Evolutionary conservation across 2,797 vertebrate species (phyloP).

Genomic region (Sebastes variabilis): DNA sequence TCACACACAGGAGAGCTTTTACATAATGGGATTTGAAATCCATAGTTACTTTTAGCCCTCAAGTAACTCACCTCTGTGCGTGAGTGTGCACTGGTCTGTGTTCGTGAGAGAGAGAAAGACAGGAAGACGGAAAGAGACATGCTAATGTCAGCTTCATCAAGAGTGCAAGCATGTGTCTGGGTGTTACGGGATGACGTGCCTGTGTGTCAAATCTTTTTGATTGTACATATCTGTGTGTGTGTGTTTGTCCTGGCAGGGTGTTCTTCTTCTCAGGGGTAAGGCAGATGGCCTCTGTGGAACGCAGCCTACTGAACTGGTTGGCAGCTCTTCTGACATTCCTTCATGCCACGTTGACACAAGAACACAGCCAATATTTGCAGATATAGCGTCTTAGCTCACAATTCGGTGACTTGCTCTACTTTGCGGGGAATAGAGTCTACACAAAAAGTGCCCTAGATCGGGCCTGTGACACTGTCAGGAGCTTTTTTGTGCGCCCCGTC

Average conservation of each 20-base stretch:
- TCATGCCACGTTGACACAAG: slow-evolving; percentile 63
- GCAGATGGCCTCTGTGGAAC: slow-evolving; percentile 68
- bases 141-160: slow-evolving; percentile 16
- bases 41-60: slow-evolving; percentile 62
- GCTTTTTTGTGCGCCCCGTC: slow-evolving; percentile 20
- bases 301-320: slow-evolving; percentile 66
- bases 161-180: slow-evolving; percentile 32
- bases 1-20: slow-evolving; percentile 54
- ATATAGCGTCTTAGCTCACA: slow-evolving; percentile 57
- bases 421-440: slow-evolving; percentile 48
- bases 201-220: neutral
- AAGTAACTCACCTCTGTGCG: slow-evolving; percentile 52
- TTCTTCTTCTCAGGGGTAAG: slow-evolving; percentile 43
- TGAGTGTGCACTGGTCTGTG: slow-evolving; percentile 23
- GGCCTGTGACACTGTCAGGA: slow-evolving; percentile 18
- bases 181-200: slow-evolving; percentile 1
- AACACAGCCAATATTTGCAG: slow-evolving; percentile 62
- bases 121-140: neutral
- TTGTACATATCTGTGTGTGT: slow-evolving; percentile 16
- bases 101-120: neutral
- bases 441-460: slow-evolving; percentile 46
- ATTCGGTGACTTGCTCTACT: slow-evolving; percentile 59
- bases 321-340: slow-evolving; percentile 72
- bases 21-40: slow-evolving; percentile 73
- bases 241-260: slow-evolving; percentile 36